Evolutionary conservation across 2,888 invertebrate genomes (phyloP).

Genomic region (Pelosia muscerda): DNA sequence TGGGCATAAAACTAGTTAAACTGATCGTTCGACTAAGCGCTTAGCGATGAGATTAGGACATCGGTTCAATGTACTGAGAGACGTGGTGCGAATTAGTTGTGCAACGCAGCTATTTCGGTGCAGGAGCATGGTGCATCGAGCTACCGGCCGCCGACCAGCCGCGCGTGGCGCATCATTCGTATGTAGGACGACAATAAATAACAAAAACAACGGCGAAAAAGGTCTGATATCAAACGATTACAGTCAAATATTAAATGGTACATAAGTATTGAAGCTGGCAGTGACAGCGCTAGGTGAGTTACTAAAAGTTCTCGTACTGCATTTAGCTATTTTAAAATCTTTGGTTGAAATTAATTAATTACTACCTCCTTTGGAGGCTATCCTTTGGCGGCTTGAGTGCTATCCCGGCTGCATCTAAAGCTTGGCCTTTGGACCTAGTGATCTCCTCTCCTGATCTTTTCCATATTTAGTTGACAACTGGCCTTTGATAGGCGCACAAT

Average conservation of each 20-base stretch:
- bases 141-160: slow-evolving; percentile 41
- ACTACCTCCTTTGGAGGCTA: not conserved
- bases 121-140: slow-evolving; percentile 71
- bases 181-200: slow-evolving; percentile 71
- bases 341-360: not conserved
- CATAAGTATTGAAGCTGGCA: not conserved
- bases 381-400: too few relatives aligned
- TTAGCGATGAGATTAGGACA: slow-evolving; percentile 76
- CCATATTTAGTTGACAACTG: not conserved
- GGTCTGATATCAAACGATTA: slow-evolving; percentile 27
- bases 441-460: not conserved
- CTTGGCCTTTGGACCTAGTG: not conserved
- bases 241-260: not conserved
- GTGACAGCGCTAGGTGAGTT: not conserved
- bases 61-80: slow-evolving; percentile 83
- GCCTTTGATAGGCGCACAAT: not conserved
- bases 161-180: slow-evolving; percentile 52
- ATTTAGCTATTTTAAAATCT: not conserved
- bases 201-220: slow-evolving; percentile 56
- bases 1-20: slow-evolving; percentile 77
- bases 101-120: slow-evolving; percentile 82
- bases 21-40: slow-evolving; percentile 72
- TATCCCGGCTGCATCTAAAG: not conserved
- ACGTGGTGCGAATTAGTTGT: slow-evolving; percentile 83
- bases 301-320: not conserved